Percentiles rank a stretch among this genome's conserved stretches.
Conservation (phyloP, 1,140 invertebrate genomes). For the Heliconius melpomene region DNA sequence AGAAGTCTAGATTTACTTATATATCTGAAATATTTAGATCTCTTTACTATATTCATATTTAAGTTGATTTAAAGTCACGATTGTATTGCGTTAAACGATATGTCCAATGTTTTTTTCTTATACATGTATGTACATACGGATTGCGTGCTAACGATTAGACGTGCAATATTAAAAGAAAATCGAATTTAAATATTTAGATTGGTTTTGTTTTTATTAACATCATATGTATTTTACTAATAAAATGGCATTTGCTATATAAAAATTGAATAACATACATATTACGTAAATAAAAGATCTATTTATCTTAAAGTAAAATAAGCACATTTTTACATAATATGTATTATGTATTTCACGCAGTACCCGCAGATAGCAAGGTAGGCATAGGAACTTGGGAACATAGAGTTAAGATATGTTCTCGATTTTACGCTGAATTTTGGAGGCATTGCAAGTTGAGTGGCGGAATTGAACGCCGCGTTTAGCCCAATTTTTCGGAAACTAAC, state of each 20-base stretch:
- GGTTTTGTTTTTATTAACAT: neutral
- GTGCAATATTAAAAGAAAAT: neutral
- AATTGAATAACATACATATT: too few relatives aligned
- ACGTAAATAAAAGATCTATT: too few relatives aligned
- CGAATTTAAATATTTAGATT: slow-evolving; percentile 1
- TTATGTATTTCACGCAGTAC: neutral
- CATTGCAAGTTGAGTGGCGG: neutral
- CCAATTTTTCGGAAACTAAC: too few relatives aligned
- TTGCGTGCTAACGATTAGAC: neutral
- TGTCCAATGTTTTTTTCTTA: neutral
- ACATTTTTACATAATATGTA: neutral
- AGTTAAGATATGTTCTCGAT: neutral
- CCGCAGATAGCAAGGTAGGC: neutral
- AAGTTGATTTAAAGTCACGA: neutral
- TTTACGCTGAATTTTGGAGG: neutral
- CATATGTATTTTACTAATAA: neutral
- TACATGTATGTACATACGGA: neutral
- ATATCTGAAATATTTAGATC: neutral
- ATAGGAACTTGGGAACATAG: neutral
- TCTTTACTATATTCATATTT: neutral
- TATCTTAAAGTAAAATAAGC: too few relatives aligned
- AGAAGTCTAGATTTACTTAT: neutral
- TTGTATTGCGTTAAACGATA: neutral
- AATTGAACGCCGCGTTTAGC: neutral
- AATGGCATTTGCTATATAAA: too few relatives aligned